Evolutionary conservation across 1,140 invertebrate genomes (phyloP), one percentile per base, ranked within the genome.

Genomic region (Penaeus indicus): DNA sequence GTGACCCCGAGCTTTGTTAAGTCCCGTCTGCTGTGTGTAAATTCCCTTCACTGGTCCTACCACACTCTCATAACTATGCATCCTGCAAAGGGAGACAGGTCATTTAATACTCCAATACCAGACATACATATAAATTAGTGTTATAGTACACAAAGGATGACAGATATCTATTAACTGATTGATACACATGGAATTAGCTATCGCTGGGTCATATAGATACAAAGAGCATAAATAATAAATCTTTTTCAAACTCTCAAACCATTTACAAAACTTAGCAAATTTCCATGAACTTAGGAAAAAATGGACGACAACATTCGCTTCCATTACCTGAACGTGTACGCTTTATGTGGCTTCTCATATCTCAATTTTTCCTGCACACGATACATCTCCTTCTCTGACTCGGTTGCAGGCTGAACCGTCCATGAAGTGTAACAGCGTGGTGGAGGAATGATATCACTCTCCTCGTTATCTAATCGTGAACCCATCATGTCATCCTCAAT

Each of bases 41-140:
- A 97, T 96, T 54, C 97, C 97, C 93, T 97, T 97, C 0, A 98
- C 95, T 3, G 97, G 97, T 1, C 97, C 97, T 3, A 98, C 97
- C 27, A 97, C 96, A 62, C 96, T 96, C 90, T 97, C 96, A 91
- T 97, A 97, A 4, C 96, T 96, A 93, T 98, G 96, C 94, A 97
- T 94, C 61, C 94, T 91, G 88, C 38, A 72, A 54, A 0, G 27
- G 19, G 79, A 42, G 61, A 38, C 25, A 86, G 38, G 25, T 75
- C 32, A 79, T 2, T 25, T n/a, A n/a, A 19, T 54, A 13, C 13
- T 54, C 47, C 47, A 54, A 13, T 10, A 11, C 13, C 47, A 7
- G 47, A 54, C 11, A 54, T 54, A 38, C 38, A 38, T 38, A 38
- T 5, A 38, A 38, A n/a, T n/a, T n/a, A n/a, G 38, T 38, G 38